Base-by-base conservation (phyloP, 2,888 invertebrate species). In the Nasonia oneida region DNA sequence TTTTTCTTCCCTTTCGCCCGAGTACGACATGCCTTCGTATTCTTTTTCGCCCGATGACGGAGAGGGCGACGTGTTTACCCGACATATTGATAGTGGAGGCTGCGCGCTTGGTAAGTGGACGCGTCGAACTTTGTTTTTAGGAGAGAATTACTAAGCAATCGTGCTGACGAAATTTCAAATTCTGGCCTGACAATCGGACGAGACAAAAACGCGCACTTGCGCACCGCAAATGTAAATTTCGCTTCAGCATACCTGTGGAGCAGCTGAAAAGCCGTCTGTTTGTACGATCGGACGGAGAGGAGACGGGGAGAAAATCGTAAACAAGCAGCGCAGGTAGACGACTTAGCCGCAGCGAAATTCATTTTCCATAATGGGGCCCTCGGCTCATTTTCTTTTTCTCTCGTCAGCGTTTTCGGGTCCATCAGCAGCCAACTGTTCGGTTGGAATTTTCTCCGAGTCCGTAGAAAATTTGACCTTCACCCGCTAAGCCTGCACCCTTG, bases 211-310 rank as follows among this genome's bases (percentile, higher is more conserved):
- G 47, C 10, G 47, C 81, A 61, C 73, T 81, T 61, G 73, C 33
- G 29, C 18, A 37, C 70, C 33, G 61, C 29, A 29, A 29, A 83
- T 77, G 71, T 77, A 83, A 83, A 77, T 77, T 83, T 83, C 71
- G 71, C 61, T 42, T 57, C 47, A 57, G 42, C 29, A n/a, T 83
- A 83, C 83, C 83, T 83, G 83, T 23, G 33, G 5, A 61, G n/a
- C 39, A 37, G 37, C 37, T 33, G 39, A 42, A 71, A 71, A 71
- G n/a, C n/a, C 47, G 33, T 70, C 15, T 67, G 15, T 33, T 2
- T 29, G 15, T 37, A 33, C 3, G 57, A 53, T 18, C 64, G 37
- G 53, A 18, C 57, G 15, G 37, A 1, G 33, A 33, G n/a, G 50
- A 70, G 47, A 42, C 39, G 6, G 23, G 39, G 47, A 74, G 29